These are phyloP conservation scores for Rutpela maculata DNA, from an alignment of 2,888 invertebrate genomes.

Conservation along the genomic window DNA sequence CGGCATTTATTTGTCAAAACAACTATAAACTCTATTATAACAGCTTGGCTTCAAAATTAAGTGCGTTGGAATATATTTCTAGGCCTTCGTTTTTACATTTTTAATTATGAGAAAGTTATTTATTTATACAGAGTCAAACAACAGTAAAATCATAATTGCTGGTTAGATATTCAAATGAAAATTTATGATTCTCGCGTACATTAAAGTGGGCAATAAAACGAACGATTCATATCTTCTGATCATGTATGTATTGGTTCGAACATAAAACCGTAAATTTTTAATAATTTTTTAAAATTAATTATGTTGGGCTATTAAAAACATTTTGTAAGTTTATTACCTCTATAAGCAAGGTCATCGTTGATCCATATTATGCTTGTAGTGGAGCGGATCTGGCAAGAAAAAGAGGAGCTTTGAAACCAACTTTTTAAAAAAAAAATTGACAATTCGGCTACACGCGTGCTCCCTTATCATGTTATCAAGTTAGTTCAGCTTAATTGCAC, in stretches of 20 bases:
- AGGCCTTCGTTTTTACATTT: not conserved
- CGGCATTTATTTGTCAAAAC: not conserved
- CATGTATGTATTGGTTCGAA: not conserved
- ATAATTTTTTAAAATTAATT: not conserved
- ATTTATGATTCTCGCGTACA: not conserved
- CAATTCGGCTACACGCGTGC: no score
- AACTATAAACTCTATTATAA: not conserved
- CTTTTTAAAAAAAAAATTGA: no score
- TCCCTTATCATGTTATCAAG: no score
- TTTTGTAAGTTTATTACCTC: not conserved
- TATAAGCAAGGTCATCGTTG: not conserved
- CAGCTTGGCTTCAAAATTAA: not conserved
- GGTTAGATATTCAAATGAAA: not conserved
- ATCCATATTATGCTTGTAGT: no score
- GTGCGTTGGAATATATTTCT: not conserved
- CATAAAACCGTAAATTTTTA: not conserved
- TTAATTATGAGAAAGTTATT: constrained; percentile 7
- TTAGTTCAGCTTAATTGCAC: no score
- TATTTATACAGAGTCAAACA: not conserved
- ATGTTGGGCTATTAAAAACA: not conserved
- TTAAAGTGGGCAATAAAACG: not conserved
- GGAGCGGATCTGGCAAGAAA: no score
- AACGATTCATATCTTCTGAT: not conserved
- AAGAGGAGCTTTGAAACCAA: no score
- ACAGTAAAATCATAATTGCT: not conserved